Percentiles rank a stretch among this genome's conserved stretches.
Conservation (phyloP, 2,113 vertebrate species). For the Herpailurus yagouaroundi region DNA sequence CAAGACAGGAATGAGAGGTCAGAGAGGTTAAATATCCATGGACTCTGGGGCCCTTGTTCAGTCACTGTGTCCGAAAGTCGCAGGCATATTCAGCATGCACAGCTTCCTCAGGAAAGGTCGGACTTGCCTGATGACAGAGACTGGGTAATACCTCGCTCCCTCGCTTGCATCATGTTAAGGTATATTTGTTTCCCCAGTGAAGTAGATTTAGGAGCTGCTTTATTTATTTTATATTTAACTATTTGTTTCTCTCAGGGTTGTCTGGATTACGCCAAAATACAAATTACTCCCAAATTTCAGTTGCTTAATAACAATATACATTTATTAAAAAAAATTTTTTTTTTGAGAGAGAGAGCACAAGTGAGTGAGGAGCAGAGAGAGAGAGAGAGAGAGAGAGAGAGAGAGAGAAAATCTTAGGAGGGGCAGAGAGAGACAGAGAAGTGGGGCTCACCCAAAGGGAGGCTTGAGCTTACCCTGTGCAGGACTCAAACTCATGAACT, state of each 20-base stretch:
- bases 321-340: too few relatives aligned
- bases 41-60: not conserved
- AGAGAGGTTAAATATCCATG: not conserved
- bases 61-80: not conserved
- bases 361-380: too few relatives aligned
- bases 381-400: too few relatives aligned
- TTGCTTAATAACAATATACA: not conserved
- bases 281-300: not conserved
- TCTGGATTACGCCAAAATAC: not conserved
- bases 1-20: not conserved
- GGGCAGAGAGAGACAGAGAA: too few relatives aligned
- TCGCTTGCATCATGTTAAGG: not conserved
- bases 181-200: not conserved
- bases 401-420: too few relatives aligned
- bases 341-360: too few relatives aligned
- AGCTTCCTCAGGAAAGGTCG: not conserved
- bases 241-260: not conserved
- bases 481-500: too few relatives aligned
- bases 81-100: not conserved
- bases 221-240: not conserved
- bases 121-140: not conserved
- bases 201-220: not conserved
- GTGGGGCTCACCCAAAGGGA: too few relatives aligned
- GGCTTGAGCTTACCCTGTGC: too few relatives aligned
- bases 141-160: too few relatives aligned